phyloP scores from a whole-genome alignment of 2,113 vertebrate species.

The Pterocles burchelli region DNA sequence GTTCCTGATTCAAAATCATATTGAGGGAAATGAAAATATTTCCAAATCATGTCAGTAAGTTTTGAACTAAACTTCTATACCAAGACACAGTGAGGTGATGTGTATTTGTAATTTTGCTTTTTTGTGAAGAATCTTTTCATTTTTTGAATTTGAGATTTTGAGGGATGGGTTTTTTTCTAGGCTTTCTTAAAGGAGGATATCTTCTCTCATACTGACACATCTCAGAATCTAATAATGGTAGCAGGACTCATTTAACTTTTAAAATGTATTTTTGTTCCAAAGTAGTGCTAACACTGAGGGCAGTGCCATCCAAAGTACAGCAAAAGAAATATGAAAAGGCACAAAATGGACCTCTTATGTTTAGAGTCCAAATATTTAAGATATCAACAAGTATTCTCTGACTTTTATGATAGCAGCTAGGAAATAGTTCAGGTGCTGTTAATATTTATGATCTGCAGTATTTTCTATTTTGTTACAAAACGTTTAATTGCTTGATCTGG shows the following conservation, averaged over 20 bases:
- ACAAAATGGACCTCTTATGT: not conserved
- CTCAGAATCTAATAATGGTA: not conserved
- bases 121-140: not conserved
- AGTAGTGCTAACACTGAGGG: not conserved
- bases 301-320: not conserved
- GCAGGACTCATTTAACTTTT: not conserved
- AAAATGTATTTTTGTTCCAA: not conserved
- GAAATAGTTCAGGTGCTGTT: not conserved
- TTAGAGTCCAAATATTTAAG: not conserved
- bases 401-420: not conserved
- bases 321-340: not conserved
- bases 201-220: not conserved
- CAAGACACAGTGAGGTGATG: not conserved
- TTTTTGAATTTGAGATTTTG: not conserved
- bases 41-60: not conserved
- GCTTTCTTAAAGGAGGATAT: not conserved
- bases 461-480: not conserved
- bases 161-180: rapidly evolving
- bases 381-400: not conserved
- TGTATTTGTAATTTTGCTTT: not conserved
- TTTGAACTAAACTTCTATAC: not conserved
- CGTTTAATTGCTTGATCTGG: not conserved
- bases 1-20: not conserved
- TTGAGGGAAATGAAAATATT: not conserved
- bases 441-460: not conserved